A percentile compares a stretch with the other conserved stretches of the same genome.
These are phyloP conservation scores for Ochotona princeps DNA, from an alignment of 2,113 vertebrate genomes.

Conservation along the genomic window DNA sequence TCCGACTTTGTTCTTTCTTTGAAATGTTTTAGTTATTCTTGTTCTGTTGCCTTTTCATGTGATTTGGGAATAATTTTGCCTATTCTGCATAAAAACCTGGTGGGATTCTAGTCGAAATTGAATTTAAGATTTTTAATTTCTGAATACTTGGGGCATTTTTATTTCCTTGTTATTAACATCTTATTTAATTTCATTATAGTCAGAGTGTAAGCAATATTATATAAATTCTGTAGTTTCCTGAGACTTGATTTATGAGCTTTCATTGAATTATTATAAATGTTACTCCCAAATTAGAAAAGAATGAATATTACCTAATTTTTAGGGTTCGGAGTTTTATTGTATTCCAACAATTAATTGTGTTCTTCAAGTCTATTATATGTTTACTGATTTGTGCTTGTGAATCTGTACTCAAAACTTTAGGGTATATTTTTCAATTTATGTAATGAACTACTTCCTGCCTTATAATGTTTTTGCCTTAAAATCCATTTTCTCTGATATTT, in stretches of 20 bases:
- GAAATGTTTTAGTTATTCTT: not conserved
- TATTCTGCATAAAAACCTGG: not conserved
- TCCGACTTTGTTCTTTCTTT: not conserved
- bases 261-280: conserved; percentile 26
- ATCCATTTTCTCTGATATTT: not conserved
- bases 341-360: not conserved
- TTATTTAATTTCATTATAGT: not conserved
- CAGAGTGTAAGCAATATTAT: not conserved
- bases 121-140: conserved; percentile 8
- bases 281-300: not conserved
- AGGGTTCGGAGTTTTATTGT: not conserved
- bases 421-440: not conserved
- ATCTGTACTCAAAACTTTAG: not conserved
- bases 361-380: not conserved
- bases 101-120: not conserved
- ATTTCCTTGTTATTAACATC: not conserved
- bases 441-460: not conserved
- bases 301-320: not conserved
- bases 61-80: conserved; percentile 6
- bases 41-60: not conserved
- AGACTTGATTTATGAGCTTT: not conserved
- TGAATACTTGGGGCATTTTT: not conserved
- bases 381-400: not conserved
- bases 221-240: not conserved
- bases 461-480: not conserved